These are phyloP conservation scores for Sarcoramphus papa DNA, from an alignment of 2,797 vertebrate genomes.

Conservation along the genomic window DNA sequence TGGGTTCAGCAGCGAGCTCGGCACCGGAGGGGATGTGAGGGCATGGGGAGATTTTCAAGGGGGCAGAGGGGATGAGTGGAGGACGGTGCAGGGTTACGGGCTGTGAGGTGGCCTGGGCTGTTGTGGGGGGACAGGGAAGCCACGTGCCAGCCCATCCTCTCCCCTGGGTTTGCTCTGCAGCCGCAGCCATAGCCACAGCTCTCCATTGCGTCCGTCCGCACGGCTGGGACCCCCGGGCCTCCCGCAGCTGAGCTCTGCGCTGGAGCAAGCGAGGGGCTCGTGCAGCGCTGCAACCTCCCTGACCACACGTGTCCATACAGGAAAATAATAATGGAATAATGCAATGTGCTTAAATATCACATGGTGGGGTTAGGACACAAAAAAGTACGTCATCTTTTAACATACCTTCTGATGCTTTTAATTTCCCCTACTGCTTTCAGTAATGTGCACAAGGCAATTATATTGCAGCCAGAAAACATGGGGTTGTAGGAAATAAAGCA, in stretches of 20 bases:
- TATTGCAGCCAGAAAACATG: neutral
- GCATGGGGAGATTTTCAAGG: neutral
- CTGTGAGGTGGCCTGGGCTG: neutral
- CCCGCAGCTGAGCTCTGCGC: fast-evolving
- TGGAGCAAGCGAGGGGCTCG: neutral
- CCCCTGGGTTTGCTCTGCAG: neutral
- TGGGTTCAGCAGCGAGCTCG: neutral
- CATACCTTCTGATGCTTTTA: neutral
- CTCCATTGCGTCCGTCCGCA: fast-evolving
- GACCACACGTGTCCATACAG: fast-evolving
- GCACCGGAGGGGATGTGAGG: fast-evolving
- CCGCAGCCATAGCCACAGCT: neutral
- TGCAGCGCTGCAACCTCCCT: neutral
- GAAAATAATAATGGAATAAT: neutral
- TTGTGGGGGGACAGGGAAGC: too few species aligned
- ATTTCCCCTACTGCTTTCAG: neutral
- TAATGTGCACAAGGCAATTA: fast-evolving
- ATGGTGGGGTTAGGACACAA: neutral
- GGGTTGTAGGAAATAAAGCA: neutral
- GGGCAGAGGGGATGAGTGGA: neutral
- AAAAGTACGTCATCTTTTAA: neutral
- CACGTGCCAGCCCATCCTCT: fast-evolving
- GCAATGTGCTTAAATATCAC: neutral
- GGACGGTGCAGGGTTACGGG: neutral
- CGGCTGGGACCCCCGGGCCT: neutral